phyloP scores from a whole-genome alignment of 1,140 invertebrate genomes.

The Cydia strobilella region DNA sequence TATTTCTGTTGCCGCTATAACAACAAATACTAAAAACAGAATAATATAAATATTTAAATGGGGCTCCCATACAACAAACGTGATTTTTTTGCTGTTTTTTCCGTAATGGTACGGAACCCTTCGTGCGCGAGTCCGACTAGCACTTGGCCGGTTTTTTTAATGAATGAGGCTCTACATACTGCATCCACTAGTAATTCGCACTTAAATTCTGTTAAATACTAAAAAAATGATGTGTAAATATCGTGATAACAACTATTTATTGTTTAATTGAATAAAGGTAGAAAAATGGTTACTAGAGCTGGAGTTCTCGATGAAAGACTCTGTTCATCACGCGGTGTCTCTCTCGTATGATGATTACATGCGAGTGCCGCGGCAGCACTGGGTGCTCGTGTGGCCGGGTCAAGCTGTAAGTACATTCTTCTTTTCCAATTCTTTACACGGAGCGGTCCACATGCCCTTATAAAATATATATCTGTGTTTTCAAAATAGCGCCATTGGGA shows the following conservation, averaged over 20 bases:
- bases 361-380: conserved; percentile 84
- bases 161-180: no score
- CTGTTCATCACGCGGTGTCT: conserved; percentile 86
- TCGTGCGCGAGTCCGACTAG: no score
- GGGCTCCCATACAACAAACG: no score
- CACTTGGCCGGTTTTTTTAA: no score
- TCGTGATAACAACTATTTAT: not conserved
- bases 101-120: no score
- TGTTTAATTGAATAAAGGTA: conserved; percentile 70
- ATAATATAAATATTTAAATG: no score
- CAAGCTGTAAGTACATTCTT: conserved; percentile 82
- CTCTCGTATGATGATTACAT: conserved; percentile 85
- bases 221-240: not conserved
- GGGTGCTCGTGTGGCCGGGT: conserved; percentile 94
- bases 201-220: no score
- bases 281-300: conserved; percentile 98
- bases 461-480: not conserved
- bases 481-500: no score
- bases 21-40: no score
- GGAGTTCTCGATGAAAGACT: conserved; percentile 94
- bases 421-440: not conserved
- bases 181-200: no score
- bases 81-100: no score
- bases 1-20: no score
- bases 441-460: not conserved